Evolutionary conservation across 2,888 invertebrate species (phyloP), one percentile per base, ranked within the genome.

Genomic region (Altica lythri): DNA sequence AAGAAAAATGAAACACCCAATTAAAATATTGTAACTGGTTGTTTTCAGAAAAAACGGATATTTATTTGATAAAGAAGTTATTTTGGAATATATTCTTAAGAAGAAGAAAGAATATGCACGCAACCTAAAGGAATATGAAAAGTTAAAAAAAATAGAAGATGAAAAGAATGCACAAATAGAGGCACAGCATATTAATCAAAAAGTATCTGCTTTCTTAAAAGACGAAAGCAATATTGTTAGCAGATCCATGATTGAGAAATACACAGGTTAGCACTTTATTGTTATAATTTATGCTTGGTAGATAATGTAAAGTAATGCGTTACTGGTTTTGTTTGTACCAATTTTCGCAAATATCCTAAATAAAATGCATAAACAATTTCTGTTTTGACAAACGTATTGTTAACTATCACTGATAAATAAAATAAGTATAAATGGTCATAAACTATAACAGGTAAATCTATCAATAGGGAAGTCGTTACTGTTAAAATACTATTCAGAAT

Each of bases 51-150:
- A 86, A 74, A 92, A 97, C 71, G 99, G 99, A 0, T 93, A 87
- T 73, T 79, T 99, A 8, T 99, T 92, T 74, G 99, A 99, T 72
- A 96, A 97, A 72, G 96, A 98, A 80, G 91, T 96, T 1, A 92
- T 99, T 66, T 77, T 99, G 2, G 91, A 96, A 72, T 98, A 97
- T 66, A 89, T 99, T 49, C 84, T 99, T 16, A 85, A 92, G 1
- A 95, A 96, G 76, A 99, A 98, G 75, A 91, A 86, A 68, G 95
- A 95, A 74, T 90, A 92, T 71, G 86, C 86, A 6, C 84, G 92
- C 37, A 90, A 93, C 74, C 64, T 95, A 64, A 97, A 97, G 72
- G 93, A 93, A 71, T 99, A 88, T 75, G 95, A 96, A 71, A 90
- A 88, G 63, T 87, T 95, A 68, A 86, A 91, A 65, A 86, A 86